Conservation (phyloP, 2,113 vertebrate genomes). For the Cheirogaleus medius region DNA sequence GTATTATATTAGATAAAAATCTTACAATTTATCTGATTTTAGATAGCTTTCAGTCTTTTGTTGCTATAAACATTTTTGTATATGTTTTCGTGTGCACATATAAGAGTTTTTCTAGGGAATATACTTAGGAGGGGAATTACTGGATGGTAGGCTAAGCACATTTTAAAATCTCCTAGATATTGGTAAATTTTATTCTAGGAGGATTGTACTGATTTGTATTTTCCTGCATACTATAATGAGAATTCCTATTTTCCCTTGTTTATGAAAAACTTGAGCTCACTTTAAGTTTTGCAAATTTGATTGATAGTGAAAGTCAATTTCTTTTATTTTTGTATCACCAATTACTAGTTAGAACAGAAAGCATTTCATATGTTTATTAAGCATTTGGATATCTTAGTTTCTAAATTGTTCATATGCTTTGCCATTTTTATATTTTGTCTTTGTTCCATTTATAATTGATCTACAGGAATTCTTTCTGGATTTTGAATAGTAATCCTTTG, state of each 20-base stretch:
- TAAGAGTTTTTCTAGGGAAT: background rate
- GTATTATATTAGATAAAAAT: background rate
- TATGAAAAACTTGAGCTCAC: background rate
- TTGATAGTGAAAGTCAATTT: background rate
- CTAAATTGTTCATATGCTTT: background rate
- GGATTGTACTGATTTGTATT: background rate
- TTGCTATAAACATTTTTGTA: background rate
- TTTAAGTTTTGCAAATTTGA: background rate
- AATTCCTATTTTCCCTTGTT: background rate
- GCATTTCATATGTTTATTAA: background rate
- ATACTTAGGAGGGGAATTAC: background rate
- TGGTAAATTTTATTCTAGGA: background rate
- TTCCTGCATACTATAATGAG: background rate
- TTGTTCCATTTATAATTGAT: constrained; percentile 10
- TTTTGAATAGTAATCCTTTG: background rate
- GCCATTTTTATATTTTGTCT: background rate
- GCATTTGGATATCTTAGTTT: background rate
- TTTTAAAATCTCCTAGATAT: background rate
- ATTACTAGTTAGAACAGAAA: background rate
- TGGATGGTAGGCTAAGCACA: background rate
- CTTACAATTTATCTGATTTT: constrained; percentile 1
- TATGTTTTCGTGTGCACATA: background rate
- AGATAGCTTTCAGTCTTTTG: constrained; percentile 20
- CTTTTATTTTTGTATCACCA: background rate
- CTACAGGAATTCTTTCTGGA: background rate